A percentile compares a stretch with the other conserved stretches of the same genome.
phyloP scores from a whole-genome alignment of 2,797 vertebrate species.

The Meriones psammophilus region DNA sequence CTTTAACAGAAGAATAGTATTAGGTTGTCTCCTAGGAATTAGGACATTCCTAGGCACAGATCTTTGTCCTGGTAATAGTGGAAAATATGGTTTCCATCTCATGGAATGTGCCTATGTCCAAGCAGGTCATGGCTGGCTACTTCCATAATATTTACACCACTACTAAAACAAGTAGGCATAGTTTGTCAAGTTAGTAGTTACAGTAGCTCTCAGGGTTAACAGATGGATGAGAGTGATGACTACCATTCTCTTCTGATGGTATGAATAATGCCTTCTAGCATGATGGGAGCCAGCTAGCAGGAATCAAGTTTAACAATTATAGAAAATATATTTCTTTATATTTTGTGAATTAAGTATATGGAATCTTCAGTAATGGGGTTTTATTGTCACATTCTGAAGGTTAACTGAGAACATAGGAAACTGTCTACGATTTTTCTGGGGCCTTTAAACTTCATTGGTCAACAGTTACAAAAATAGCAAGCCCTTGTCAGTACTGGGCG shows the following conservation, averaged over 20 bases:
- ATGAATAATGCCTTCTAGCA: background rate
- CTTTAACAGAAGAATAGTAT: background rate
- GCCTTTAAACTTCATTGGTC: background rate
- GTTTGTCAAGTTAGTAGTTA: background rate
- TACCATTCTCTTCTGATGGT: background rate
- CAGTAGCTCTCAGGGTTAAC: background rate
- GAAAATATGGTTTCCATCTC: background rate
- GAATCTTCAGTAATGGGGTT: background rate
- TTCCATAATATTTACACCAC: background rate
- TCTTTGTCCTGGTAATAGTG: background rate
- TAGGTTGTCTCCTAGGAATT: background rate
- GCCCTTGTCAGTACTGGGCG: background rate
- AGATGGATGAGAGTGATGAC: background rate
- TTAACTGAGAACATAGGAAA: background rate
- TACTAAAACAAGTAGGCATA: background rate
- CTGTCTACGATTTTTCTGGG: background rate
- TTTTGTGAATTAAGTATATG: background rate
- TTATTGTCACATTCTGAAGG: background rate
- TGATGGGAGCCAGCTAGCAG: background rate
- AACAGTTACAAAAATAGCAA: background rate
- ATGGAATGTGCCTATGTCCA: background rate
- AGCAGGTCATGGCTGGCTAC: background rate
- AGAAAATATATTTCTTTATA: background rate
- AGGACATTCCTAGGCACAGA: background rate
- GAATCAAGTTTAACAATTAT: background rate